These are phyloP conservation scores for Centrocercus urophasianus DNA, from an alignment of 2,113 vertebrate genomes.

Conservation along the genomic window DNA sequence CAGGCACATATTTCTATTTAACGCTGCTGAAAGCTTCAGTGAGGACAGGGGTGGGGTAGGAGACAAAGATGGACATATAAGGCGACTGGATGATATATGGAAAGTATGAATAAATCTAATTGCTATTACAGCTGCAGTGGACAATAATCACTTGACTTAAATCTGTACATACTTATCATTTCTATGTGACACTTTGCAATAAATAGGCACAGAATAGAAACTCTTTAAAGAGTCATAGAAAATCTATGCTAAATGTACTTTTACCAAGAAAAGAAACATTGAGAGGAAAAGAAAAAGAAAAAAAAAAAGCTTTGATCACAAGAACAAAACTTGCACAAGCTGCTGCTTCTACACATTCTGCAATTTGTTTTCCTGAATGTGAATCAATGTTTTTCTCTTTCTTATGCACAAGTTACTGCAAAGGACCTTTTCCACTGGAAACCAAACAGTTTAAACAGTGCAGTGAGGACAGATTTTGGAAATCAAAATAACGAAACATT, in stretches of 20 bases:
- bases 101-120: slow-evolving; percentile 63
- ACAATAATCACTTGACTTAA: slow-evolving; percentile 37
- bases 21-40: background rate
- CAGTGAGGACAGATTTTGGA: background rate
- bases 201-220: slow-evolving; percentile 12
- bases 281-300: background rate
- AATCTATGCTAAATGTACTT: background rate
- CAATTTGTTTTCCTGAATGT: background rate
- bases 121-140: slow-evolving; percentile 15
- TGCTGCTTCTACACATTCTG: background rate
- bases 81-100: slow-evolving; percentile 52
- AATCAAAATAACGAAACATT: background rate
- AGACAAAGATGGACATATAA: slow-evolving; percentile 63
- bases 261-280: background rate
- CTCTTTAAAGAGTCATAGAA: slow-evolving; percentile 1
- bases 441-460: background rate
- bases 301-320: background rate
- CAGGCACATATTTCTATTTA: slow-evolving; percentile 8
- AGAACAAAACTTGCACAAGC: background rate
- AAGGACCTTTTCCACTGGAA: background rate
- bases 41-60: background rate
- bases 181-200: slow-evolving; percentile 10
- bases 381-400: background rate
- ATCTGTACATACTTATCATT: slow-evolving; percentile 4
- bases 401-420: background rate